Evolutionary conservation across 2,797 vertebrate genomes (phyloP), one percentile per base, ranked within the genome.

Genomic region (Oryzias sinensis): DNA sequence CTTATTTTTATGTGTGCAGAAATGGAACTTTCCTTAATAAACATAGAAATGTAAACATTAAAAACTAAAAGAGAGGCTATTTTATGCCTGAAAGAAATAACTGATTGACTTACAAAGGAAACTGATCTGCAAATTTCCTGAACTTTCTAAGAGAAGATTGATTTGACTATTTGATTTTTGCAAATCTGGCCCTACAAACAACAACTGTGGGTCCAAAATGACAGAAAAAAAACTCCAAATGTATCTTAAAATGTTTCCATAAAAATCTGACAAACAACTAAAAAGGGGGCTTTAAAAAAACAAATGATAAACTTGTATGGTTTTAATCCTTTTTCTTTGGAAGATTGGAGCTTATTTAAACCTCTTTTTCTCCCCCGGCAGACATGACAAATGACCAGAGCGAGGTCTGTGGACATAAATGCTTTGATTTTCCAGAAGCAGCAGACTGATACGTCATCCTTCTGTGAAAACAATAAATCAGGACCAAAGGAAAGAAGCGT

Each of bases 361-460:
- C 14, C 20, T 5, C 5, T n/a, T 14, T 17, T 27, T 37, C 54
- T 53, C 11, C 40, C 15, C 8, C 3, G 20, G 7, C 61, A 50
- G 47, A 56, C 1, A 37, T 43, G 18, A 72, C 33, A 63, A 37
- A 56, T 24, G 5, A 2, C 24, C 40, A 56, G 13, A n/a, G 43
- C 56, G 54, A 47, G n/a, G 17, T 49, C 70, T 29, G 53, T 37
- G 60, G 44, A 48, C 20, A 54, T 25, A 18, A n/a, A 24, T 9
- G 16, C 18, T 48, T 25, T 15, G 4, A 22, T 49, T 24, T 14
- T 14, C 27, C 5, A 33, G 43, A 40, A 43, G 6, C 40, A 56
- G 18, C 45, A 25, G 50, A 52, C 43, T 40, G 24, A 43, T 37
- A 43, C 17, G 17, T 43, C 16, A 27, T n/a, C 29, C 46, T 14